Percentiles rank a stretch among this genome's conserved stretches.
Evolutionary conservation across 2,797 vertebrate species (phyloP).

Genomic region (Pantherophis alleghaniensis): DNA sequence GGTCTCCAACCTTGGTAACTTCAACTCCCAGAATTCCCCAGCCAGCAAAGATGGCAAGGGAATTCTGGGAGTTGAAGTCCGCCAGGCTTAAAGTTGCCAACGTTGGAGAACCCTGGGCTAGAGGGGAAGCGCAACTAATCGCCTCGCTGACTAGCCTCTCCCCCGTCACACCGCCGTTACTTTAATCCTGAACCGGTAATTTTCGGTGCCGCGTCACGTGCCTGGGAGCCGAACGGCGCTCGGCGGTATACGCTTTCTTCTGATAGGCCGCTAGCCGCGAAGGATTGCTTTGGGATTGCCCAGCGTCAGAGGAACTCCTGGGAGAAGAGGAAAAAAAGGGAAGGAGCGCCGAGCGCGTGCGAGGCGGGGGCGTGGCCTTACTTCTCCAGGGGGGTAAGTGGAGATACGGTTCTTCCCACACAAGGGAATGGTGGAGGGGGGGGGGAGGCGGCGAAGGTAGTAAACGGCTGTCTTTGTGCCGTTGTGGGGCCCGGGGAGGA

Average conservation of each 20-base stretch:
- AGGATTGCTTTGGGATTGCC: background rate
- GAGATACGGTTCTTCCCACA: background rate
- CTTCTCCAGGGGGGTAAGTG: background rate
- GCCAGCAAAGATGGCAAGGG: too few species aligned
- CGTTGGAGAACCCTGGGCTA: background rate
- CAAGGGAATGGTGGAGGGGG: background rate
- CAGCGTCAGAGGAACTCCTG: too few species aligned
- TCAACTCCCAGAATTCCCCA: too few species aligned
- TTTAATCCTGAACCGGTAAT: background rate
- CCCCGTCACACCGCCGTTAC: background rate
- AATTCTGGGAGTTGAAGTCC: too few species aligned
- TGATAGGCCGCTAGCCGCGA: background rate
- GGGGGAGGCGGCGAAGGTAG: too few species aligned
- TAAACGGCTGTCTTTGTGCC: background rate
- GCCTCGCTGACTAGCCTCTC: too few species aligned
- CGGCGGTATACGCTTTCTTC: background rate
- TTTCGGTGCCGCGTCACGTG: background rate
- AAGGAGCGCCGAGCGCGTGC: background rate
- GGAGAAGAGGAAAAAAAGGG: background rate
- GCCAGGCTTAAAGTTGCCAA: too few species aligned
- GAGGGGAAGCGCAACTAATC: background rate
- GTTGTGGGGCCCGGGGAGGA: too few species aligned
- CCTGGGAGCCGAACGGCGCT: background rate
- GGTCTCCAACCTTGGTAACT: too few species aligned
- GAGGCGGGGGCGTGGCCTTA: background rate